These are phyloP conservation scores for Alloscopus bannaensis DNA, from an alignment of 2,888 invertebrate species.

Conservation along the genomic window DNA sequence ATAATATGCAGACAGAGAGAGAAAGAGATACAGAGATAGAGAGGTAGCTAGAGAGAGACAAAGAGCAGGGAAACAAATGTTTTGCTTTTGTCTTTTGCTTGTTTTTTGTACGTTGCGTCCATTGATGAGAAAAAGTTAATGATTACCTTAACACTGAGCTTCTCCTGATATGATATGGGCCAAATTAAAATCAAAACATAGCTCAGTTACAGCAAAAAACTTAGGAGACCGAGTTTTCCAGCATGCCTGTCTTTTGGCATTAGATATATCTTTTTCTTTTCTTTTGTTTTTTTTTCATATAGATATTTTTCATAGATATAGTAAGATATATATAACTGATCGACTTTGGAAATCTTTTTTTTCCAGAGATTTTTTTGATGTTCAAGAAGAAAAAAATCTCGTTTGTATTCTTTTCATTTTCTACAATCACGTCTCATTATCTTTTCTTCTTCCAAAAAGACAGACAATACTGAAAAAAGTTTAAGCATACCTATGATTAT, in stretches of 20 bases:
- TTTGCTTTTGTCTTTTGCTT: too few species aligned
- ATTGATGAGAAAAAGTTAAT: conserved; percentile 72
- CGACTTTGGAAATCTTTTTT: too few species aligned
- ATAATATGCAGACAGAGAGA: conserved; percentile 40
- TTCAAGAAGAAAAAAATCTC: too few species aligned
- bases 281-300: background rate
- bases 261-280: too few species aligned
- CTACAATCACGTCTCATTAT: too few species aligned
- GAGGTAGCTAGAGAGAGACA: conserved; percentile 57
- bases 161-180: conserved; percentile 76
- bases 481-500: conserved; percentile 94
- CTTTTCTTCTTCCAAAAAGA: too few species aligned
- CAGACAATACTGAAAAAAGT: conserved; percentile 66
- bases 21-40: conserved; percentile 50
- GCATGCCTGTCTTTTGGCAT: conserved; percentile 69
- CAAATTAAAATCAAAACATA: conserved; percentile 74
- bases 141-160: conserved; percentile 77
- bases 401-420: too few species aligned
- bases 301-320: too few species aligned
- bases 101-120: conserved; percentile 68
- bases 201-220: conserved; percentile 72
- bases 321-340: too few species aligned
- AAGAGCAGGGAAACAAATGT: conserved; percentile 68
- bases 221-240: conserved; percentile 68
- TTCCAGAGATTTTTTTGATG: too few species aligned